These are phyloP conservation scores for Melanotus villosus DNA, from an alignment of 2,888 invertebrate species.

Conservation along the genomic window DNA sequence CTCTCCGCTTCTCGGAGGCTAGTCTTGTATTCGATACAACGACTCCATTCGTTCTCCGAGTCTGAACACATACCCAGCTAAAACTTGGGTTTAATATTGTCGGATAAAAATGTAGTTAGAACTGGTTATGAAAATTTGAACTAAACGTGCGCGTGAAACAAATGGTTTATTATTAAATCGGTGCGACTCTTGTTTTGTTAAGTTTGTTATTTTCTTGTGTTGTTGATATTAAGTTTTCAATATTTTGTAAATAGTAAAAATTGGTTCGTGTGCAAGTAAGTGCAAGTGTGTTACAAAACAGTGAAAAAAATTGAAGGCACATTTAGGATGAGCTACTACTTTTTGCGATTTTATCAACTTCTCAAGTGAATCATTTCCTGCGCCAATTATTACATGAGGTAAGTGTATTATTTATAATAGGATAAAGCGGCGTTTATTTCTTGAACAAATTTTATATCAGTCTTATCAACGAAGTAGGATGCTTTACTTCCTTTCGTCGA, in stretches of 20 bases:
- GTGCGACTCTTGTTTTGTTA: background rate
- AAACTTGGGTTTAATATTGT: background rate
- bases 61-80: slow-evolving; percentile 4
- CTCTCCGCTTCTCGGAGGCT: slow-evolving; percentile 21
- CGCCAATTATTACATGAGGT: slow-evolving; percentile 11
- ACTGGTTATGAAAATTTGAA: slow-evolving; percentile 16
- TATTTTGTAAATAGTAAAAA: background rate
- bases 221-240: background rate
- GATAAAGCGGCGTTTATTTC: background rate
- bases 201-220: background rate
- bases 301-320: background rate
- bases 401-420: slow-evolving; percentile 16
- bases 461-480: background rate
- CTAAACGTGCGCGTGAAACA: background rate
- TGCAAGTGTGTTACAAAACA: background rate
- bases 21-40: slow-evolving; percentile 13
- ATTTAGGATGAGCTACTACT: background rate
- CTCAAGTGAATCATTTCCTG: slow-evolving; percentile 21
- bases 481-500: slow-evolving; percentile 4
- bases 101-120: slow-evolving; percentile 14
- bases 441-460: background rate
- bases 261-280: background rate
- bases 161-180: background rate
- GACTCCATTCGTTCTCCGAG: slow-evolving; percentile 21
- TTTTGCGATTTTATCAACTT: background rate